Percentiles rank a stretch among this genome's conserved stretches.
Conservation (phyloP, 2,888 invertebrate genomes). For the Spodoptera littoralis region DNA sequence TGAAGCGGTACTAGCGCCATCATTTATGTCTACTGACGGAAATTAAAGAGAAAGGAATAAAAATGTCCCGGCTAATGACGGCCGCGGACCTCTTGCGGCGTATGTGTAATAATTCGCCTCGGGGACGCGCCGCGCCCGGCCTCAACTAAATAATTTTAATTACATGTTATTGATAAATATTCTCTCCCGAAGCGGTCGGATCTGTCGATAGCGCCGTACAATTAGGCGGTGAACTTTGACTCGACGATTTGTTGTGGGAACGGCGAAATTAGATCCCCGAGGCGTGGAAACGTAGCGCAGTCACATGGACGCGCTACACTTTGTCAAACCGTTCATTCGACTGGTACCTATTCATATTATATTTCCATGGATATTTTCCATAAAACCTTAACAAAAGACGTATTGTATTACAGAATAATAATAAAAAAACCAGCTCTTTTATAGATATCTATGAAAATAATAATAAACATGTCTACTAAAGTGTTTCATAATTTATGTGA, state of each 20-base stretch:
- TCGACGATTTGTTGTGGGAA: constrained; percentile 86
- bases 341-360: constrained; percentile 18
- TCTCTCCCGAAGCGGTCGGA: constrained; percentile 81
- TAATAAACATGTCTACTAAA: constrained; percentile 58
- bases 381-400: constrained; percentile 37
- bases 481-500: constrained; percentile 57
- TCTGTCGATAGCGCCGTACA: constrained; percentile 84
- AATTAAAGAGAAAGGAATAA: constrained; percentile 87
- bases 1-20: constrained; percentile 81
- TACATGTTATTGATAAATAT: constrained; percentile 88
- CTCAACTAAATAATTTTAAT: constrained; percentile 87
- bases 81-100: constrained; percentile 83
- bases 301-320: constrained; percentile 28
- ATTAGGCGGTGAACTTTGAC: constrained; percentile 87
- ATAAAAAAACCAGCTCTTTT: constrained; percentile 48
- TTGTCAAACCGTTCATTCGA: constrained; percentile 37
- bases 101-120: constrained; percentile 86
- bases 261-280: constrained; percentile 76
- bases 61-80: constrained; percentile 86
- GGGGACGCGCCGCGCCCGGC: constrained; percentile 71
- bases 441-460: constrained; percentile 59
- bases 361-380: constrained; percentile 38
- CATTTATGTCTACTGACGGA: constrained; percentile 85
- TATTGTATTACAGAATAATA: constrained; percentile 46
- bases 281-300: constrained; percentile 60